phyloP scores from a whole-genome alignment of 2,888 invertebrate genomes.

The Tethea ocularis region DNA sequence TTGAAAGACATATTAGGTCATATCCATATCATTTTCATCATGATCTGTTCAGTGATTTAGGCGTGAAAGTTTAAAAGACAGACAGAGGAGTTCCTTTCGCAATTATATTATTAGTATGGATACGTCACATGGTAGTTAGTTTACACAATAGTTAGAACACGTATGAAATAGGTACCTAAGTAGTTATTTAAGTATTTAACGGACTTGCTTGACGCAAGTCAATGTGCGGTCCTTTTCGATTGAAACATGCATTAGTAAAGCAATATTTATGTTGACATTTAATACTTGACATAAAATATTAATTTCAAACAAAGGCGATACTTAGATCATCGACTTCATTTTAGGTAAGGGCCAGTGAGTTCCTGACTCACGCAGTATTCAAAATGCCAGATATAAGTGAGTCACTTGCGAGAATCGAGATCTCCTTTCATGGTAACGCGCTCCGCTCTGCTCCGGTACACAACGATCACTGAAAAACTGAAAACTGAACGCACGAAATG shows the following conservation, averaged over 20 bases:
- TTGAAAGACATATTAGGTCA: too few relatives aligned
- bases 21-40: too few relatives aligned
- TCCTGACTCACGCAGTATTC: conserved; percentile 23
- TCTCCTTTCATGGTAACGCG: conserved; percentile 34
- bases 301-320: conserved; percentile 17
- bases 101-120: too few relatives aligned
- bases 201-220: too few relatives aligned
- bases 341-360: conserved; percentile 36
- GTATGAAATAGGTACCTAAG: too few relatives aligned
- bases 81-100: too few relatives aligned
- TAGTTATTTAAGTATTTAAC: too few relatives aligned
- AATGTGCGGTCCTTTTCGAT: too few relatives aligned
- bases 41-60: too few relatives aligned
- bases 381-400: conserved; percentile 24
- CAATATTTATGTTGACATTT: background rate
- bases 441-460: conserved; percentile 14
- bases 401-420: conserved; percentile 31
- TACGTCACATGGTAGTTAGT: too few relatives aligned
- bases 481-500: conserved; percentile 8
- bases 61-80: too few relatives aligned
- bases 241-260: background rate
- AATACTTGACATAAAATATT: background rate
- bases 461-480: background rate
- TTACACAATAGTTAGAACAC: too few relatives aligned
- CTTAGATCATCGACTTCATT: conserved; percentile 43